Percentiles rank a stretch among this genome's conserved stretches.
phyloP scores from a whole-genome alignment of 2,797 vertebrate species.

The Natrix natrix region DNA sequence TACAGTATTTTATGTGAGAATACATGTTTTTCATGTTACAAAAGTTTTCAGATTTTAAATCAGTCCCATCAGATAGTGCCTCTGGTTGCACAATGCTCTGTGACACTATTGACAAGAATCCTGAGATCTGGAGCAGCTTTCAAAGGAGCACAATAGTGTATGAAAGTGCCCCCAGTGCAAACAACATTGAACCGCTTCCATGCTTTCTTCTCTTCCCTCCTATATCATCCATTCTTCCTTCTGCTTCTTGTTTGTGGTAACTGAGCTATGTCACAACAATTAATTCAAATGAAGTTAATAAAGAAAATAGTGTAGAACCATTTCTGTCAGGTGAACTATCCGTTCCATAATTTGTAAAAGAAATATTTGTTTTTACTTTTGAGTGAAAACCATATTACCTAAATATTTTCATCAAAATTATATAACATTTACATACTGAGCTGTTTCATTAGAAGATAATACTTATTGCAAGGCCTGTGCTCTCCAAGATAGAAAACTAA shows the following conservation, averaged over 20 bases:
- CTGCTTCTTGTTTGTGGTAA: background rate
- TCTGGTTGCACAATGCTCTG: background rate
- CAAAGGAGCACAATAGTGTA: background rate
- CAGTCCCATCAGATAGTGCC: conserved; percentile 36
- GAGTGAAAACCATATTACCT: conserved; percentile 4
- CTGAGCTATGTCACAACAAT: background rate
- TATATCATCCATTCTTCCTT: background rate
- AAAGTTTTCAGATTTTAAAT: conserved; percentile 52
- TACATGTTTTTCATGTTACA: conserved; percentile 29
- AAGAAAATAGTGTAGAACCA: conserved; percentile 6
- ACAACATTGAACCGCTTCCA: background rate
- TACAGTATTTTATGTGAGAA: conserved; percentile 37
- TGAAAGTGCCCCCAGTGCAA: background rate
- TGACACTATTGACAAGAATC: background rate
- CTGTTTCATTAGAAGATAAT: conserved; percentile 20
- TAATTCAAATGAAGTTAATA: background rate
- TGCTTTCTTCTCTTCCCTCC: background rate
- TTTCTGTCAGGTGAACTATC: conserved; percentile 4
- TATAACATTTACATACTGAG: conserved; percentile 52
- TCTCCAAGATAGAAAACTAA: conserved; percentile 84
- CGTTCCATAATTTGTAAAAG: background rate
- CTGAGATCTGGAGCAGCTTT: background rate
- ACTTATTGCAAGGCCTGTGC: conserved; percentile 73
- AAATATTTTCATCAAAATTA: conserved; percentile 30
- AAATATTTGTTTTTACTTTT: background rate